phyloP scores from a whole-genome alignment of 2,888 invertebrate species.

The Eristalis arbustorum region DNA sequence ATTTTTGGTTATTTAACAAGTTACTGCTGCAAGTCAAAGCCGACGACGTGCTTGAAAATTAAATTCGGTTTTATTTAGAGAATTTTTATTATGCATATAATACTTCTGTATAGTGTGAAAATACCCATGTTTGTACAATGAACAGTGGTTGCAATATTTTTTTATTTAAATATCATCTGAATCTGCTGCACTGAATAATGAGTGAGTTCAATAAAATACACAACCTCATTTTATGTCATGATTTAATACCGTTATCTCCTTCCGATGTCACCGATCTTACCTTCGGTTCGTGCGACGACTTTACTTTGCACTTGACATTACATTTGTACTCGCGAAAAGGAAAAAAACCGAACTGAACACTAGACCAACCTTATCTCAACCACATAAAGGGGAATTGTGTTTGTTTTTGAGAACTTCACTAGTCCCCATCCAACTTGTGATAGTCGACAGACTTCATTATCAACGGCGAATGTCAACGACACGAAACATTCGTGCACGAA shows the following conservation, averaged over 20 bases:
- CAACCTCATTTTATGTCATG: neutral
- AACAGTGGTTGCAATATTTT: no score
- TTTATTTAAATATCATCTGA: neutral
- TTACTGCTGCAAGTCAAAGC: neutral
- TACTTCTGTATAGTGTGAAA: neutral
- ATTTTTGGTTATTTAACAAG: neutral
- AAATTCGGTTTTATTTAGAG: neutral
- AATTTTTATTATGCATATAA: neutral
- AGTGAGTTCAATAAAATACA: neutral
- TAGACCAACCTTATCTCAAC: neutral
- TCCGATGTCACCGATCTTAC: neutral
- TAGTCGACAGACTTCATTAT: neutral
- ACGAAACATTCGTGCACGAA: neutral
- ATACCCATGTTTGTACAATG: no score
- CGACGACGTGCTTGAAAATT: neutral
- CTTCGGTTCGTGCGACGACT: neutral
- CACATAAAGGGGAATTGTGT: neutral
- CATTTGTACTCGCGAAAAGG: neutral
- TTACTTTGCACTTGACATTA: neutral
- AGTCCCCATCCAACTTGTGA: neutral
- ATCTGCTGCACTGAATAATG: neutral
- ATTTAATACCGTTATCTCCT: neutral
- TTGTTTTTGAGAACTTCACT: neutral
- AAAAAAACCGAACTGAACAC: neutral
- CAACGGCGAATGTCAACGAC: neutral